Percentiles rank a stretch among this genome's conserved stretches.
Conservation (phyloP, 2,888 invertebrate species). For the Sarcophaga caerulescens region DNA sequence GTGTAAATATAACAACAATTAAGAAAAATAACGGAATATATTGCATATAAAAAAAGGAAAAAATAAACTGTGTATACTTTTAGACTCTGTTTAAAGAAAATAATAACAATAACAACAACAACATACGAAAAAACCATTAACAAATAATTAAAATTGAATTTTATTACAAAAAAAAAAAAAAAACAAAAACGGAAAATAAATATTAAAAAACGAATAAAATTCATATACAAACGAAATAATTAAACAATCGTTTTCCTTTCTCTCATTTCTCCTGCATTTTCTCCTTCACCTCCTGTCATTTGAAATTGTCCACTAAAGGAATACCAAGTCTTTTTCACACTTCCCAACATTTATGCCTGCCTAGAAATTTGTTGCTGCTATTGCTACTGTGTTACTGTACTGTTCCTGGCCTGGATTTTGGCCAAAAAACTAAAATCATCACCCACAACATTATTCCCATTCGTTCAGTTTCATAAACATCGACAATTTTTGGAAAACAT, state of each 20-base stretch:
- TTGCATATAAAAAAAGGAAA: slow-evolving; percentile 34
- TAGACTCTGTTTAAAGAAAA: too few species aligned
- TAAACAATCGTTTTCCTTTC: not conserved
- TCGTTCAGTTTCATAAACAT: slow-evolving; percentile 68
- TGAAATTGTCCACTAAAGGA: not conserved
- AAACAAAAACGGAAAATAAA: slow-evolving; percentile 1
- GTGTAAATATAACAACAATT: slow-evolving; percentile 38
- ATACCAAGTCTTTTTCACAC: not conserved
- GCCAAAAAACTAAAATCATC: slow-evolving; percentile 10
- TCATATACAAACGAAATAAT: slow-evolving; percentile 10
- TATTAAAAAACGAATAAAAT: slow-evolving; percentile 4
- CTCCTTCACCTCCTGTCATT: not conserved
- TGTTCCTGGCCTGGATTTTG: not conserved
- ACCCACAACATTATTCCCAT: slow-evolving; percentile 48
- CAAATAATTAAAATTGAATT: not conserved
- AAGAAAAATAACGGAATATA: slow-evolving; percentile 37
- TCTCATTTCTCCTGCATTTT: not conserved
- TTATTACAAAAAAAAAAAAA: slow-evolving; percentile 22
- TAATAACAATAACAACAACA: too few species aligned
- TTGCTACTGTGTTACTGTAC: slow-evolving; percentile 32
- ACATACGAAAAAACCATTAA: too few species aligned
- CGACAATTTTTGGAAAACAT: slow-evolving; percentile 73
- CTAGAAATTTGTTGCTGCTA: slow-evolving; percentile 9
- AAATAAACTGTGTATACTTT: too few species aligned
- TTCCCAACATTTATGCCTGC: slow-evolving; percentile 27